phyloP scores from a whole-genome alignment of 2,888 invertebrate species.

The Dasysyrphus albostriatus region DNA sequence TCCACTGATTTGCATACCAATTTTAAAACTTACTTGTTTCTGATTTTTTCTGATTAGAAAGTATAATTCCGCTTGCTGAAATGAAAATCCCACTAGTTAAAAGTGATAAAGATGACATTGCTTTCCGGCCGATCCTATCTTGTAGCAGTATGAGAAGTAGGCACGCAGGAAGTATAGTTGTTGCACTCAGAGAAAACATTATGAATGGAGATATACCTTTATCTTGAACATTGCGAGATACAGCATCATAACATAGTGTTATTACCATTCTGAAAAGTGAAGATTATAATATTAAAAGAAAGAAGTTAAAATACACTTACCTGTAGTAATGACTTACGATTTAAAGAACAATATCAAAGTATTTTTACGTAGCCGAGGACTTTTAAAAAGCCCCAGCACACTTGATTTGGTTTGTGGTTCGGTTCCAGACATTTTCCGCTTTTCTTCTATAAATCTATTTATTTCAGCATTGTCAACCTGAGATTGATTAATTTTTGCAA shows the following conservation, averaged over 20 bases:
- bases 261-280: constrained; percentile 85
- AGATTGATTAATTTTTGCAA: constrained; percentile 85
- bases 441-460: constrained; percentile 79
- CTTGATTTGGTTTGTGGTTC: constrained; percentile 79
- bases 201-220: constrained; percentile 85
- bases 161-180: constrained; percentile 86
- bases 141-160: constrained; percentile 83
- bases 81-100: constrained; percentile 85
- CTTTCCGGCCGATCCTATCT: constrained; percentile 84
- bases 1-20: too few relatives aligned
- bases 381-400: constrained; percentile 85
- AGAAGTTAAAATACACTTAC: neutral
- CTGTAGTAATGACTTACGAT: constrained; percentile 84
- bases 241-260: constrained; percentile 86
- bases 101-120: constrained; percentile 85
- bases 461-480: constrained; percentile 81
- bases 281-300: neutral
- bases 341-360: constrained; percentile 85
- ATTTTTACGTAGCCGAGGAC: constrained; percentile 85
- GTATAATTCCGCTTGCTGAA: constrained; percentile 84
- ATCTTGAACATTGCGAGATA: constrained; percentile 86
- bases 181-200: constrained; percentile 85
- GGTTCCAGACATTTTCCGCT: constrained; percentile 77
- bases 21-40: constrained; percentile 32
- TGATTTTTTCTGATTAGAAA: constrained; percentile 73